A percentile compares a stretch with the other conserved stretches of the same genome.
Conservation (phyloP, 2,888 invertebrate genomes). For the Leptinotarsa tumamoca region DNA sequence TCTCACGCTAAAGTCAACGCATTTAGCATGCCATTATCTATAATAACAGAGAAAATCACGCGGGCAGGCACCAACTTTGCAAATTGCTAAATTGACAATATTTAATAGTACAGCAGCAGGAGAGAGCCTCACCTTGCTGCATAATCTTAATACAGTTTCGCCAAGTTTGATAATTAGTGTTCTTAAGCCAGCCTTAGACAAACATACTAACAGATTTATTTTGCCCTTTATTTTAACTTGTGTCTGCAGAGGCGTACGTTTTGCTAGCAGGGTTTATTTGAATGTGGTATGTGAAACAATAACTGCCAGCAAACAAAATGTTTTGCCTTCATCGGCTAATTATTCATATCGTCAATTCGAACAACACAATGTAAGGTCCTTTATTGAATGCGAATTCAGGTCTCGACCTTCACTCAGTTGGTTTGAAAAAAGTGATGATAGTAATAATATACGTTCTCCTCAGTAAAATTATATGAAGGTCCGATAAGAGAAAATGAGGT, state of each 20-base stretch:
- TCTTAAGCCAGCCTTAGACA: constrained; percentile 67
- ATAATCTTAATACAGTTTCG: constrained; percentile 68
- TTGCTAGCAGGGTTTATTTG: background rate
- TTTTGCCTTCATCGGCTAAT: background rate
- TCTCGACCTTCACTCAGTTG: no score
- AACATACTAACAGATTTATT: constrained; percentile 66
- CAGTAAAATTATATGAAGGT: no score
- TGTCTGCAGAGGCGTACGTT: constrained; percentile 26
- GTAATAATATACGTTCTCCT: no score
- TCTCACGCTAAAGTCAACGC: constrained; percentile 64
- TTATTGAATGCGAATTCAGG: no score
- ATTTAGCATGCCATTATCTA: constrained; percentile 66
- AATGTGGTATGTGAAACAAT: no score
- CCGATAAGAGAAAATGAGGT: no score
- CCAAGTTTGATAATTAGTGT: constrained; percentile 68
- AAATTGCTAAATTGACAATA: constrained; percentile 68
- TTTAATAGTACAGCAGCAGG: constrained; percentile 58
- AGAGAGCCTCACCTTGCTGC: constrained; percentile 59
- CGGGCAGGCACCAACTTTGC: constrained; percentile 60
- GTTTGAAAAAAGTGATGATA: no score
- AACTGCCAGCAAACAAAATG: background rate
- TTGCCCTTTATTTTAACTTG: constrained; percentile 50
- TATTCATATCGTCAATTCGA: no score
- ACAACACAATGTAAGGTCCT: no score
- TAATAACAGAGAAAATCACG: constrained; percentile 65